Conservation (phyloP, 2,888 invertebrate species). For the Xylota sylvarum region DNA sequence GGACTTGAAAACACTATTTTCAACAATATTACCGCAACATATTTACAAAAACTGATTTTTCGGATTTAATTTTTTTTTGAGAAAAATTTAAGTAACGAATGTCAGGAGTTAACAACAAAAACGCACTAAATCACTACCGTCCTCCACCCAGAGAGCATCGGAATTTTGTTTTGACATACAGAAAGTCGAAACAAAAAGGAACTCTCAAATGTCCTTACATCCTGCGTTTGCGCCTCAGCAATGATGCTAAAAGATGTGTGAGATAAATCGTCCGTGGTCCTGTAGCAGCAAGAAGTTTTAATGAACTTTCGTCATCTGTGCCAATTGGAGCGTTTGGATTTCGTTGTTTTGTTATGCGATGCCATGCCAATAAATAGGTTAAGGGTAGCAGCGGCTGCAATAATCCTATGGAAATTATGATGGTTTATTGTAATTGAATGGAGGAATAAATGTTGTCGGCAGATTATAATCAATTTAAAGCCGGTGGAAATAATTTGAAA, state of each 20-base stretch:
- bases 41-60: constrained; percentile 16
- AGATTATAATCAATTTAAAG: no score
- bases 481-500: no score
- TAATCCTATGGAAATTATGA: constrained; percentile 33
- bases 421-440: constrained; percentile 16
- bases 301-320: neutral
- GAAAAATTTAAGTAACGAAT: constrained; percentile 25
- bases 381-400: constrained; percentile 55
- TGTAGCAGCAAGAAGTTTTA: neutral
- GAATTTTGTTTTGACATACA: constrained; percentile 71
- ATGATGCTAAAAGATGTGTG: constrained; percentile 49
- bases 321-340: constrained; percentile 33
- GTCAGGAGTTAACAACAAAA: constrained; percentile 57
- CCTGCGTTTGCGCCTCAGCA: constrained; percentile 56
- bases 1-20: neutral
- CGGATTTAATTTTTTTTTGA: constrained; percentile 15
- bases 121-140: constrained; percentile 59
- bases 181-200: constrained; percentile 38
- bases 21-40: constrained; percentile 38
- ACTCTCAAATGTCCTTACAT: constrained; percentile 47
- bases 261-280: neutral
- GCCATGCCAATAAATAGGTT: constrained; percentile 63
- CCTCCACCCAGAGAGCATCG: constrained; percentile 57
- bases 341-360: constrained; percentile 20
- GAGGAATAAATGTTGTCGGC: neutral